Conservation (phyloP, 2,888 invertebrate genomes). For the Pandemis cinnamomeana region DNA sequence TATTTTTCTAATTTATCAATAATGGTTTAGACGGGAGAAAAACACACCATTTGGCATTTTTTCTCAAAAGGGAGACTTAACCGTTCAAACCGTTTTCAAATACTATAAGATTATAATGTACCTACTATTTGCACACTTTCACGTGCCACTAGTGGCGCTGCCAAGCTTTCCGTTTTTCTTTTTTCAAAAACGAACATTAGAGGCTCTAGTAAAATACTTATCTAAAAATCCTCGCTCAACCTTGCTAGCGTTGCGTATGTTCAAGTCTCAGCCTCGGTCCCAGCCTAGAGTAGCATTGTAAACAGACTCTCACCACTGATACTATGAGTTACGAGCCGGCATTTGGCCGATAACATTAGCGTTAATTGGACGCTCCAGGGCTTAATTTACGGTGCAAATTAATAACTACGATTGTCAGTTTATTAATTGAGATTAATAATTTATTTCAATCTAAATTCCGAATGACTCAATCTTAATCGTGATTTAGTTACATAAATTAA, state of each 20-base stretch:
- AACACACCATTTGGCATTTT: too few relatives aligned
- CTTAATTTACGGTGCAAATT: slow-evolving; percentile 45
- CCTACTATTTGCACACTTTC: too few relatives aligned
- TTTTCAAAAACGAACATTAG: too few relatives aligned
- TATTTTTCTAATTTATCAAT: too few relatives aligned
- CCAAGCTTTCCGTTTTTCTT: too few relatives aligned
- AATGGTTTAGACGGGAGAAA: too few relatives aligned
- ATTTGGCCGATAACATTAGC: slow-evolving; percentile 43
- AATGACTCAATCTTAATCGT: slow-evolving; percentile 30
- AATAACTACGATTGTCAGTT: slow-evolving; percentile 44
- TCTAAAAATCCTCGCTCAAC: not conserved
- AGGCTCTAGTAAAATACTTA: too few relatives aligned
- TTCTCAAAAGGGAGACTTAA: too few relatives aligned
- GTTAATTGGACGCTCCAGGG: slow-evolving; percentile 47
- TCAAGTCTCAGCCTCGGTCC: not conserved
- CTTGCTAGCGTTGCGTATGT: not conserved
- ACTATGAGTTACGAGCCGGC: slow-evolving; percentile 40
- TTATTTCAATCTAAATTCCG: slow-evolving; percentile 27
- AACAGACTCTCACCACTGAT: slow-evolving; percentile 13
- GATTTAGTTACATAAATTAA: slow-evolving; percentile 21
- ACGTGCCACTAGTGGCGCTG: too few relatives aligned
- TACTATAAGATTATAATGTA: too few relatives aligned
- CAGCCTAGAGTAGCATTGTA: not conserved
- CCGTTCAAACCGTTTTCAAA: too few relatives aligned
- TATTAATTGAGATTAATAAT: slow-evolving; percentile 44